These are phyloP conservation scores for Hydrophis major DNA, from an alignment of 2,797 vertebrate species.

Conservation along the genomic window DNA sequence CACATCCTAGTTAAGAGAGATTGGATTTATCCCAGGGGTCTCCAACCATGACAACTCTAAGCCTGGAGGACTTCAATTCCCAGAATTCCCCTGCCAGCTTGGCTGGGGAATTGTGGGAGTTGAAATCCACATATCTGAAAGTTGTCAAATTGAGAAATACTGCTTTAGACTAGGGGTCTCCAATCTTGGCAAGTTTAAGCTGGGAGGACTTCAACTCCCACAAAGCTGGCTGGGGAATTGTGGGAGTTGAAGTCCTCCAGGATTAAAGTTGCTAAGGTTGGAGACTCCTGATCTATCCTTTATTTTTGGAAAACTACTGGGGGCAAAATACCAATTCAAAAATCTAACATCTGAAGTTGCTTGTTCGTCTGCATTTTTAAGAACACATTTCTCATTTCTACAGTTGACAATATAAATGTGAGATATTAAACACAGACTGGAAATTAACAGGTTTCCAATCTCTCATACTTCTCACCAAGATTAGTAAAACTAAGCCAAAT, in stretches of 20 bases:
- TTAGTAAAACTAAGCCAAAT: neutral
- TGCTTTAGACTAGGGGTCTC: too few species aligned
- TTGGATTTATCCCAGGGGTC: neutral
- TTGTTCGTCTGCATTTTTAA: neutral
- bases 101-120: too few species aligned
- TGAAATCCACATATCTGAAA: too few species aligned
- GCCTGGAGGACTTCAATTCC: too few species aligned
- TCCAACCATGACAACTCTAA: too few species aligned
- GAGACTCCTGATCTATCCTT: neutral
- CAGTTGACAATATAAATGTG: neutral
- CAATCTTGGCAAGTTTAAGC: too few species aligned
- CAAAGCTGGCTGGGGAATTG: too few species aligned
- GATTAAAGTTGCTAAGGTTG: too few species aligned
- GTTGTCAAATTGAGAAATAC: too few species aligned
- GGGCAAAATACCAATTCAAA: neutral
- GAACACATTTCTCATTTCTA: neutral
- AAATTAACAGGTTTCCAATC: neutral
- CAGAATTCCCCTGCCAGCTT: too few species aligned
- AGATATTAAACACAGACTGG: neutral
- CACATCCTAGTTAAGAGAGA: rapidly evolving
- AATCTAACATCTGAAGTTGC: neutral
- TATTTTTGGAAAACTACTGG: neutral
- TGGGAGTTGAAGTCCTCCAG: too few species aligned
- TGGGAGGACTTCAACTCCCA: too few species aligned
- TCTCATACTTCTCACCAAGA: neutral